Conservation (phyloP, 2,113 vertebrate species). For the Erythrolamprus reginae region DNA sequence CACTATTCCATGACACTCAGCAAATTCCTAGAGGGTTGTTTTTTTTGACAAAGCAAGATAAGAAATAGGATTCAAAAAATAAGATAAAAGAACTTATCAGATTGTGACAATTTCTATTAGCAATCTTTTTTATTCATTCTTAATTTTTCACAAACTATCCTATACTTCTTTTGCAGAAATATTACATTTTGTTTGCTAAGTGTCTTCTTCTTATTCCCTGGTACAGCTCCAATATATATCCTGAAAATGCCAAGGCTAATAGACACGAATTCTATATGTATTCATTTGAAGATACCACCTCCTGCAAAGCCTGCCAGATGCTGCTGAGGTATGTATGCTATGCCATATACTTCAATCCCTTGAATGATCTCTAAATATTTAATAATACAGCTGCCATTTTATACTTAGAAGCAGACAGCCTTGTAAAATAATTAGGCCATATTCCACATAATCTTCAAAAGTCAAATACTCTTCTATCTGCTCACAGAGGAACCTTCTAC, state of each 20-base stretch:
- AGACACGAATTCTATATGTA: constrained; percentile 95
- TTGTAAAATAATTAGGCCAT: background rate
- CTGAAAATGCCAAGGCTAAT: constrained; percentile 80
- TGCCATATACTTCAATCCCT: background rate
- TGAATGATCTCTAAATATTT: background rate
- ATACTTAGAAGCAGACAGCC: background rate
- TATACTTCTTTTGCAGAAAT: background rate
- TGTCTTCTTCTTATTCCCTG: background rate
- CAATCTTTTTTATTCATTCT: background rate
- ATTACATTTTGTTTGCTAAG: background rate
- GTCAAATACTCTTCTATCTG: background rate
- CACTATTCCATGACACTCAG: background rate
- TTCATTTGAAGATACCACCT: constrained; percentile 88
- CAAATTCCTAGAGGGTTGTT: too few relatives aligned
- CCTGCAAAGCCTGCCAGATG: constrained; percentile 91
- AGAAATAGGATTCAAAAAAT: background rate
- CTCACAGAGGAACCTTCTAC: constrained; percentile 84
- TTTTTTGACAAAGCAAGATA: background rate
- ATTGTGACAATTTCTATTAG: background rate
- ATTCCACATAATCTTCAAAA: background rate
- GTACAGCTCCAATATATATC: constrained; percentile 88
- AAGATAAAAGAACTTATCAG: background rate
- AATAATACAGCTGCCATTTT: background rate
- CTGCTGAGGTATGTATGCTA: constrained; percentile 76
- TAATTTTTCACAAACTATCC: background rate